These are phyloP conservation scores for Rhabdomys pumilio DNA, from an alignment of 2,797 vertebrate species.

Conservation along the genomic window DNA sequence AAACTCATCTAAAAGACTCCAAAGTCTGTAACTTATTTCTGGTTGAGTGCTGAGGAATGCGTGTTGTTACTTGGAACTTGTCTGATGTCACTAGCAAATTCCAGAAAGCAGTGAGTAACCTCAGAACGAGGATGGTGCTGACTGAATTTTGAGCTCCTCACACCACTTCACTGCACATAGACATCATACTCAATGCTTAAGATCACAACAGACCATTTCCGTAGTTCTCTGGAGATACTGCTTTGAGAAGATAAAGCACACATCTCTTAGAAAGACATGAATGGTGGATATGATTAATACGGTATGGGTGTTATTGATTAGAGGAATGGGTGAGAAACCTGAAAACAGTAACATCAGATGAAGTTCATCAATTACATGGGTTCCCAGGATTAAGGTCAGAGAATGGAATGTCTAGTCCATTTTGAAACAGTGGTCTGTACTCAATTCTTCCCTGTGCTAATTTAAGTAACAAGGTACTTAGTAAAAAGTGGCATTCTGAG, in stretches of 20 bases:
- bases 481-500: neutral
- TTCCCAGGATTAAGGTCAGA: neutral
- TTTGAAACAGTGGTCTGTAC: neutral
- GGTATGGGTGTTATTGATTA: constrained; percentile 8
- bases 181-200: neutral
- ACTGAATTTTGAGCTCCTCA: neutral
- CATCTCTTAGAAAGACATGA: constrained; percentile 71
- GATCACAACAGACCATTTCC: constrained; percentile 46
- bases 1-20: neutral
- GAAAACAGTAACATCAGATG: neutral
- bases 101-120: neutral
- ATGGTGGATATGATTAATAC: constrained; percentile 16
- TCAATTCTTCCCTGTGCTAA: neutral
- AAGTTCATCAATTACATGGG: neutral
- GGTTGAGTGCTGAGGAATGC: neutral
- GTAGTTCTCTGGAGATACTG: neutral
- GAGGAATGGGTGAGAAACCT: neutral
- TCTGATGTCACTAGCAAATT: neutral
- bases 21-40: constrained; percentile 43
- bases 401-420: neutral
- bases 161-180: neutral
- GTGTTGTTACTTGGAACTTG: neutral
- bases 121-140: neutral
- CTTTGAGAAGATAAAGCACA: constrained; percentile 70
- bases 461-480: neutral